Conservation (phyloP, 2,113 vertebrate species). For the Cyanoderma ruficeps region DNA sequence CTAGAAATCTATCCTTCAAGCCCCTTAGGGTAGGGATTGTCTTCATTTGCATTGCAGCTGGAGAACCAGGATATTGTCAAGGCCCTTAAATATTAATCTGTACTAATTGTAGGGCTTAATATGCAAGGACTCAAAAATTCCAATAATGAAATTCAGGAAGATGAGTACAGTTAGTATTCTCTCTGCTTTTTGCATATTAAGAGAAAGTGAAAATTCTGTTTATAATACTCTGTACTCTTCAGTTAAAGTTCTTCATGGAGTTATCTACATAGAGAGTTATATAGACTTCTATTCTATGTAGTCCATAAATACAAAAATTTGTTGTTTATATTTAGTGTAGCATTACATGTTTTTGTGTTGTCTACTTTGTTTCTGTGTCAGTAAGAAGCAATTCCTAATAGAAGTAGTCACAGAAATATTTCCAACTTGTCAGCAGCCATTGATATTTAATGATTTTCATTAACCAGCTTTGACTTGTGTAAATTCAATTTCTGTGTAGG, state of each 20-base stretch:
- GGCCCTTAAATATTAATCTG: background rate
- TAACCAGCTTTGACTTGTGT: background rate
- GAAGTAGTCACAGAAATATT: background rate
- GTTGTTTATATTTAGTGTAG: background rate
- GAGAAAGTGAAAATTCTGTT: background rate
- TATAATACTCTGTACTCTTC: background rate
- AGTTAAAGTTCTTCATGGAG: background rate
- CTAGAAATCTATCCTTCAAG: background rate
- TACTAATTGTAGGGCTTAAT: background rate
- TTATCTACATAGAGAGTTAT: background rate
- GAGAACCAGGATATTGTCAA: background rate
- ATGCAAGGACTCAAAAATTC: background rate
- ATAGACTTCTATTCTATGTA: background rate
- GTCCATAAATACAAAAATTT: background rate
- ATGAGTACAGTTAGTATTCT: background rate
- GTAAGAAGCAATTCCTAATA: background rate
- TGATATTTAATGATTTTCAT: constrained; percentile 2
- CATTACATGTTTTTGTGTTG: background rate
- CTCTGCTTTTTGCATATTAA: fast-evolving
- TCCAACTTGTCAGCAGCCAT: background rate
- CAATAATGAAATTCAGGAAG: background rate
- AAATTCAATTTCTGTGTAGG: background rate
- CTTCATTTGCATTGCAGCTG: background rate
- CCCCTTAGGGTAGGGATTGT: background rate
- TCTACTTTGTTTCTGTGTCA: background rate